phyloP scores from a whole-genome alignment of 2,888 invertebrate genomes.

The Hypercompe scribonia region DNA sequence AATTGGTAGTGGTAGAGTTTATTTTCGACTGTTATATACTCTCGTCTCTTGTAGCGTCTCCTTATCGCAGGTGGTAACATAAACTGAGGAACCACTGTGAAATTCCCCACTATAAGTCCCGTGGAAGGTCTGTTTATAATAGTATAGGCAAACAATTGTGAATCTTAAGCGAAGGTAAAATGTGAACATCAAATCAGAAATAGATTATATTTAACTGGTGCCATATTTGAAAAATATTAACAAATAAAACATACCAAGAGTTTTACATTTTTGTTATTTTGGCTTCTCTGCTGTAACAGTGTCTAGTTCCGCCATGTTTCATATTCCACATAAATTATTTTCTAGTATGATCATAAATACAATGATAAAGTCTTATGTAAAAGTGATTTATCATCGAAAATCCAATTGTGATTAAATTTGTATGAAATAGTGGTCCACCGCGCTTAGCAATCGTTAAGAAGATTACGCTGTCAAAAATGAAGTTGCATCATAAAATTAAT shows the following conservation, averaged over 20 bases:
- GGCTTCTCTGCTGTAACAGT: conserved; percentile 15
- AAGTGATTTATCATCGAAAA: conserved; percentile 20
- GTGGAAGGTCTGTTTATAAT: conserved; percentile 58
- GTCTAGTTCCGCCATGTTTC: conserved; percentile 12
- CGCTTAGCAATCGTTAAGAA: background rate
- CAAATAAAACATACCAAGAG: conserved; percentile 20
- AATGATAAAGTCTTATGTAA: conserved; percentile 17
- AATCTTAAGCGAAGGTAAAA: conserved; percentile 50
- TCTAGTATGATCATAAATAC: conserved; percentile 19
- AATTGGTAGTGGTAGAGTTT: conserved; percentile 32
- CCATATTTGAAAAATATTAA: conserved; percentile 34
- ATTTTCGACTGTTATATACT: conserved; percentile 42
- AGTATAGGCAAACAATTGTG: conserved; percentile 57
- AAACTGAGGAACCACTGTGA: conserved; percentile 64
- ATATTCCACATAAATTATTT: conserved; percentile 20
- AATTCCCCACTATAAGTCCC: conserved; percentile 62
- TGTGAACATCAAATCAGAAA: conserved; percentile 45
- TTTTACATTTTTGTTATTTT: conserved; percentile 16
- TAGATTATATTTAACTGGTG: conserved; percentile 34
- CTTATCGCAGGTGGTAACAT: conserved; percentile 73
- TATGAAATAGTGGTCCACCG: background rate
- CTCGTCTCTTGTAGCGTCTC: conserved; percentile 60
- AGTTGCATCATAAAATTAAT: background rate
- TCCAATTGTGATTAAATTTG: conserved; percentile 18
- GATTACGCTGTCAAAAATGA: conserved; percentile 2